phyloP scores from a whole-genome alignment of 2,888 invertebrate species.

The Cryptophagus acutangulus region DNA sequence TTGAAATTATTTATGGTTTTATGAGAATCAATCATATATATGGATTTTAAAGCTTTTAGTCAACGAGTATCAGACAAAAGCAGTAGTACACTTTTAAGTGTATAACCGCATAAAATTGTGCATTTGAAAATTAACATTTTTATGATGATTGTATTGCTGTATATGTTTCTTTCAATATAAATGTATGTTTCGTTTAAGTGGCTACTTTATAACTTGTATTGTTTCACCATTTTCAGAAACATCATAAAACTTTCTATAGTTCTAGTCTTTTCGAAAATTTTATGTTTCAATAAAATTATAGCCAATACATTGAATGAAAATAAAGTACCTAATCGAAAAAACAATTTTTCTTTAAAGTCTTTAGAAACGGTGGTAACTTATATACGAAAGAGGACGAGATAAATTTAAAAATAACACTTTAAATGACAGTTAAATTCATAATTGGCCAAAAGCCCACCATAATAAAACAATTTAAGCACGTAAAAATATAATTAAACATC shows the following conservation, averaged over 20 bases:
- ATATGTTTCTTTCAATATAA: too few relatives aligned
- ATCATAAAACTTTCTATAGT: too few relatives aligned
- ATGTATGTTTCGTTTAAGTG: too few relatives aligned
- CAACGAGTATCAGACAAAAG: conserved; percentile 1
- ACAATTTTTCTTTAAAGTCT: conserved; percentile 4
- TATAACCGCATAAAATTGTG: conserved; percentile 3
- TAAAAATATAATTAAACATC: conserved; percentile 39
- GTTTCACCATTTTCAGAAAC: too few relatives aligned
- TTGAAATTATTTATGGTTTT: conserved; percentile 19
- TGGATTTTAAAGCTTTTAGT: conserved; percentile 4
- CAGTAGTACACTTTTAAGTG: not conserved
- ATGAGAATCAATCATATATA: conserved; percentile 28
- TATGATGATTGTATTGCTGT: conserved; percentile 4
- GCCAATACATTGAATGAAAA: too few relatives aligned
- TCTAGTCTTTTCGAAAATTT: too few relatives aligned
- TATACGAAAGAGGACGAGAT: conserved; percentile 19
- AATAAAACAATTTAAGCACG: conserved; percentile 33
- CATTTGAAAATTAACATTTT: conserved; percentile 8
- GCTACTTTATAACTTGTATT: too few relatives aligned
- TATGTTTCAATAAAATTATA: too few relatives aligned
- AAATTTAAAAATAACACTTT: conserved; percentile 33
- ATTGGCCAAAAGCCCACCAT: conserved; percentile 33
- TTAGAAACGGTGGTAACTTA: not conserved
- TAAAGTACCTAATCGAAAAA: too few relatives aligned
- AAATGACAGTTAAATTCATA: conserved; percentile 29